Evolutionary conservation across 1,140 invertebrate genomes (phyloP).

Genomic region (Whitmania pigra): DNA sequence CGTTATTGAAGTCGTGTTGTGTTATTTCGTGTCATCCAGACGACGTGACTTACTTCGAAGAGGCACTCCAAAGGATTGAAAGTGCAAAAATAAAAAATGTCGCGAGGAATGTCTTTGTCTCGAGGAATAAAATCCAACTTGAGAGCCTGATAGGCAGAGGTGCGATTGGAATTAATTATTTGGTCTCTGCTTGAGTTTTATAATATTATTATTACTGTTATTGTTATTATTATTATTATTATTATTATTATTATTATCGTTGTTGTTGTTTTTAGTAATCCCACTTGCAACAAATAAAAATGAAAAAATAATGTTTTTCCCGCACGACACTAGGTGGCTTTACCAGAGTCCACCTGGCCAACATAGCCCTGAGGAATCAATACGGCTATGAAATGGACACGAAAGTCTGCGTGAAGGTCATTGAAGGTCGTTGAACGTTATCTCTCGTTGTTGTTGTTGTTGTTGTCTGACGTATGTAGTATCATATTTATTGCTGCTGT

Average conservation of each 20-base stretch:
- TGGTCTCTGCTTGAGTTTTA: neutral
- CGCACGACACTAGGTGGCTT: neutral
- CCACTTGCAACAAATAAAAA: no score
- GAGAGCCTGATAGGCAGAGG: neutral
- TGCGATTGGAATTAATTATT: neutral
- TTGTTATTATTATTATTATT: no score
- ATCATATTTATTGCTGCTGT: no score
- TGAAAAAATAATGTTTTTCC: neutral
- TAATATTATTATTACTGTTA: no score
- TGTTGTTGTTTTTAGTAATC: neutral
- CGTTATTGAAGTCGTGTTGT: neutral
- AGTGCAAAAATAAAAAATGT: conserved; percentile 2
- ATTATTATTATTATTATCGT: neutral
- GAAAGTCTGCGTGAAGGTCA: conserved; percentile 3
- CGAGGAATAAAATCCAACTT: neutral
- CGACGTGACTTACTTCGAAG: neutral
- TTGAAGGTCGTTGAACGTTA: conserved; percentile 2
- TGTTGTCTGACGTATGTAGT: no score
- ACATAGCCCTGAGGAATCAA: neutral
- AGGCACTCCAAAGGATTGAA: neutral
- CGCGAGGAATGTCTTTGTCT: neutral
- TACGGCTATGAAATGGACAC: neutral
- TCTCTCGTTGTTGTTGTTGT: no score
- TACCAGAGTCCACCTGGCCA: conserved; percentile 4
- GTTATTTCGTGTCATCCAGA: neutral